Conservation (phyloP, 1,140 invertebrate species). For the Nylanderia fulva region DNA sequence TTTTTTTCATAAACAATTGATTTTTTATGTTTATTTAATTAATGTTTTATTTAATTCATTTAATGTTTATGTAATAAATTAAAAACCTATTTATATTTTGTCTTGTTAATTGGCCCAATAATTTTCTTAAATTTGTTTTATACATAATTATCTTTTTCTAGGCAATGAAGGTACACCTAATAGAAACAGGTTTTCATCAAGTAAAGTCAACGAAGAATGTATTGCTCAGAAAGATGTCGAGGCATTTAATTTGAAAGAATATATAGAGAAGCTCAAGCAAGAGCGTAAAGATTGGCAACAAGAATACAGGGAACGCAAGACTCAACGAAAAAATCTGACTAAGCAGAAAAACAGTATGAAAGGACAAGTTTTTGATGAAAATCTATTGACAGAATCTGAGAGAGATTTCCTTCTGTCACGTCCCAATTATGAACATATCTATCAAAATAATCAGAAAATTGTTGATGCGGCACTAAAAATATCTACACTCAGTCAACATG, state of each 20-base stretch:
- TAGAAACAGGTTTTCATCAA: background rate
- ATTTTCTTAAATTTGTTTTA: too few relatives aligned
- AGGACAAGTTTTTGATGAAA: conserved; percentile 69
- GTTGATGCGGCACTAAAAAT: conserved; percentile 62
- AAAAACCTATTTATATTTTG: too few relatives aligned
- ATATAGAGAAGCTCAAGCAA: conserved; percentile 71
- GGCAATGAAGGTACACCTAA: background rate
- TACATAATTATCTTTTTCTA: background rate
- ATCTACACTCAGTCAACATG: conserved; percentile 53
- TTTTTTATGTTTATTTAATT: background rate
- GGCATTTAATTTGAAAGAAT: conserved; percentile 73
- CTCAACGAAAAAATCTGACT: conserved; percentile 50
- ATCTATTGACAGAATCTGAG: conserved; percentile 70
- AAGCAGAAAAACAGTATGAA: conserved; percentile 65
- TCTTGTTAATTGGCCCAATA: too few relatives aligned
- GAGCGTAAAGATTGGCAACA: conserved; percentile 77
- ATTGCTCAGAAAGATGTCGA: conserved; percentile 26
- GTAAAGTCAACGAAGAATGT: background rate
- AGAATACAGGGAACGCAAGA: conserved; percentile 70
- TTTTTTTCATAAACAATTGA: background rate
- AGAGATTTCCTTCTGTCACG: conserved; percentile 71
- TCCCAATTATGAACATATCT: conserved; percentile 77
- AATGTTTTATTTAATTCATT: too few relatives aligned
- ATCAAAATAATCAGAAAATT: conserved; percentile 71
- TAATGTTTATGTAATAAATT: too few relatives aligned